Base-by-base conservation (phyloP, 1,140 invertebrate genomes). In the Ceratosolen solmsi region DNA sequence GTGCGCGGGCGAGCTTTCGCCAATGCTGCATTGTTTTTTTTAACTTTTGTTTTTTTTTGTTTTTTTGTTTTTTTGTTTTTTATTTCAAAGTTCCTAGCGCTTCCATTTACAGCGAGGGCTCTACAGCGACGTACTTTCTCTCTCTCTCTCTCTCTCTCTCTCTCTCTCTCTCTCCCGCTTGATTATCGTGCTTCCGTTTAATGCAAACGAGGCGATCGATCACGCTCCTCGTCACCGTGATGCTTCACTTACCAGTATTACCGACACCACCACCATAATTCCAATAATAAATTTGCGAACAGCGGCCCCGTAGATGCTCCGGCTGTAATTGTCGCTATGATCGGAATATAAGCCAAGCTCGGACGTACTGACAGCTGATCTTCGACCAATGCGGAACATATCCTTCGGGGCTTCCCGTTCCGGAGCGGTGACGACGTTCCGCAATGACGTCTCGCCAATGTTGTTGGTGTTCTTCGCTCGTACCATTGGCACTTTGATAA, bases 271-370 rank as follows among this genome's bases (percentile, higher is more conserved):
- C 22, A 90, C 87, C 90, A 91, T 92, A 77, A 89, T 86, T 84
- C 87, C 90, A 41, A 91, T 89, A 8, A 88, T 89, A 82, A 90
- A 84, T 82, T 92, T 91, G 38, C 86, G 84, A 3, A 89, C 83
- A 4, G 89, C 82, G 22, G 85, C 84, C 56, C 87, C 85, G 87
- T 89, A 87, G 41, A 85, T 87, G 83, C 75, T 90, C 33, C 82
- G 88, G 63, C 84, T 86, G 77, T 90, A 89, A 72, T 84, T 46
- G 13, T 91, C 89, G 49, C 83, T 84, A 36, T 88, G 87, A 87
- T 92, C 90, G 17, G 89, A 90, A 79, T 92, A 92, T 36, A 92
- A 86, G 75, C 91, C 91, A 80, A 92, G 88, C 83, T 92, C 90
- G 8, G 91, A 92, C 51, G 88, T 90, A 84, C 89, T 92, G 70